Percentiles rank a stretch among this genome's conserved stretches.
phyloP scores from a whole-genome alignment of 1,140 invertebrate species.

The Drosophila punjabiensis region DNA sequence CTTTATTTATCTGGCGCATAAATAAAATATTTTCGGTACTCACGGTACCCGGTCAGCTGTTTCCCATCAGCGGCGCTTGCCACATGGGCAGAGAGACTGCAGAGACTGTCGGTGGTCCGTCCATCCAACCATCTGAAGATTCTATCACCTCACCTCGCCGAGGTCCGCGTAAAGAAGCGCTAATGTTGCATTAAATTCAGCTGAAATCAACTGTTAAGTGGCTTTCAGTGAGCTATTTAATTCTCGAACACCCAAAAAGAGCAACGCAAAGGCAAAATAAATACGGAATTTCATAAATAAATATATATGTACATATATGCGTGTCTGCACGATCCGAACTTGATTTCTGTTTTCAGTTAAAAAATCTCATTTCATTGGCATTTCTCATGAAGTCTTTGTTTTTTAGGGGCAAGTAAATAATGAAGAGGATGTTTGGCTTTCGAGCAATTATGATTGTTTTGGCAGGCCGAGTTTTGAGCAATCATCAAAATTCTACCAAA shows the following conservation, averaged over 20 bases:
- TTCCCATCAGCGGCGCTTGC: conserved; percentile 77
- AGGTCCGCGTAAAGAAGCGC: conserved; percentile 63
- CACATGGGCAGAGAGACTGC: conserved; percentile 55
- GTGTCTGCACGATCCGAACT: conserved; percentile 52
- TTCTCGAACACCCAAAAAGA: conserved; percentile 62
- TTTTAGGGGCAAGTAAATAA: conserved; percentile 45
- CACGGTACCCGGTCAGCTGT: conserved; percentile 69
- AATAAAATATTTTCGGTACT: conserved; percentile 80
- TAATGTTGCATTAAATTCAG: conserved; percentile 84
- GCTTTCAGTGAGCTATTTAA: conserved; percentile 83
- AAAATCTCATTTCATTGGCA: conserved; percentile 19
- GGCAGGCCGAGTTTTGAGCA: conserved; percentile 28
- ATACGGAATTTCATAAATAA: conserved; percentile 75
- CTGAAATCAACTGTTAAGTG: conserved; percentile 83
- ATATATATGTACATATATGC: conserved; percentile 23
- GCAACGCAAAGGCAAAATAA: conserved; percentile 46
- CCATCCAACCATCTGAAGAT: conserved; percentile 31
- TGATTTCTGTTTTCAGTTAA: conserved; percentile 27
- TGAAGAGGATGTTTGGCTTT: conserved; percentile 28
- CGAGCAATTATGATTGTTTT: conserved; percentile 43
- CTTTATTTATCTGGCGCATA: conserved; percentile 77
- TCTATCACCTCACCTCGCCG: conserved; percentile 57
- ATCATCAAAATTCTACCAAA: conserved; percentile 30
- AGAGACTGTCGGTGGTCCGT: conserved; percentile 62
- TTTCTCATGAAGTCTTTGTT: conserved; percentile 11